Evolutionary conservation across 2,797 vertebrate species (phyloP), one percentile per base, ranked within the genome.

Genomic region (Scarus forsteni): DNA sequence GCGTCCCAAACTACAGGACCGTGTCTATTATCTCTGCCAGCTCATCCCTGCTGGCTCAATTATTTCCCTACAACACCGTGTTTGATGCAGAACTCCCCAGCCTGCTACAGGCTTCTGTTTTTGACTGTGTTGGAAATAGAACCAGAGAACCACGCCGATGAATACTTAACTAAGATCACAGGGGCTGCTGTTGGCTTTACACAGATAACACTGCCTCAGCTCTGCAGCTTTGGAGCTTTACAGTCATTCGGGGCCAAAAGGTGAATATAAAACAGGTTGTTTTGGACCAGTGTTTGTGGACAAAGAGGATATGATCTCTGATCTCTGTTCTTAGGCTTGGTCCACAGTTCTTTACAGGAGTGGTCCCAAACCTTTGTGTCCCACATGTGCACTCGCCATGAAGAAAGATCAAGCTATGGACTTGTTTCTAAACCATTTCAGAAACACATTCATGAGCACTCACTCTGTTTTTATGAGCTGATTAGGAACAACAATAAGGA

Each of bases 1-100:
- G 66, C 70, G 55, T 69, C 68, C 70, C 39, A 61, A 59, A 9
- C 57, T 60, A 34, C 49, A 69, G 62, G 65, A 58, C 56, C 66
- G 72, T 53, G 63, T 73, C 69, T 18, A 53, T 62, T 73, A 54
- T 56, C 53, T 19, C 62, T 64, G 73, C 58, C 65, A 53, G 62
- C 67, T 67, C 73, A 81, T 87, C 84, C 84, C 85, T 80, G 72
- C 83, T 79, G 85, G 70, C 80, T 82, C 75, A 83, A 79, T 88
- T 85, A 88, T 85, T 78, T 85, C 79, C 51, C 44, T 53, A 43
- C 70, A 76, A 69, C 78, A 50, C 65, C 16, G 60, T n/a, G 60
- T 82, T 80, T 90, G 80, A 86, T 77, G 72, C 78, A 60, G 15
- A 79, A 73, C 64, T 85, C 70, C 9, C 76, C 51, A 34, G 53